Percentiles rank a stretch among this genome's conserved stretches.
Conservation (phyloP, 35 echinoderm and acorn worm species). For the Acanthaster planci region DNA sequence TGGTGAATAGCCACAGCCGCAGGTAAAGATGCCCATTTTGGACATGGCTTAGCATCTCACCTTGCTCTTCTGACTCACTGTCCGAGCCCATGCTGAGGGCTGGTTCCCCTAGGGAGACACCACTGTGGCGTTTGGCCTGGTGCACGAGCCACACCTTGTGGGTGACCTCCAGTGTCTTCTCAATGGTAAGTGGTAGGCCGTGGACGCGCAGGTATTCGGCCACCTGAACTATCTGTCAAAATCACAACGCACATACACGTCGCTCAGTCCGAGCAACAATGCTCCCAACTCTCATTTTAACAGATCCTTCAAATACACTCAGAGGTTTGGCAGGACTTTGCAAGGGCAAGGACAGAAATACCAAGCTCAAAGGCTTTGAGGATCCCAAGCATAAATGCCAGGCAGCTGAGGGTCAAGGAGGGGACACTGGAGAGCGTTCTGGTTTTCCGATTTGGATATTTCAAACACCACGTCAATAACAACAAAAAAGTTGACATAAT, state of each 20-base stretch:
- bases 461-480: too few species aligned
- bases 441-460: too few species aligned
- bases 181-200: slow-evolving; percentile 46
- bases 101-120: slow-evolving; percentile 20
- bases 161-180: slow-evolving; percentile 48
- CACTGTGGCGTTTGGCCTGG: slow-evolving; percentile 44
- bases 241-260: not conserved
- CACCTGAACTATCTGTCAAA: slow-evolving; percentile 40
- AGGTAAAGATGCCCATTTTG: not conserved
- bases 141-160: slow-evolving; percentile 65
- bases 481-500: too few species aligned
- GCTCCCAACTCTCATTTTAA: not conserved
- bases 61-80: not conserved
- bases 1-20: too few species aligned
- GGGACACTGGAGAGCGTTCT: too few species aligned
- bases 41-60: not conserved
- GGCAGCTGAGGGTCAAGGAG: too few species aligned
- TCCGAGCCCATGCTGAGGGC: not conserved
- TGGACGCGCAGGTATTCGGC: slow-evolving; percentile 45
- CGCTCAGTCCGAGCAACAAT: not conserved
- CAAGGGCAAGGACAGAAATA: too few species aligned
- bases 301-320: not conserved
- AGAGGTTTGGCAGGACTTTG: not conserved
- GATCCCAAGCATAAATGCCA: too few species aligned
- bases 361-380: too few species aligned